Evolutionary conservation across 2,888 invertebrate species (phyloP), one percentile per base, ranked within the genome.

Genomic region (Hirtodrosophila alboralis): DNA sequence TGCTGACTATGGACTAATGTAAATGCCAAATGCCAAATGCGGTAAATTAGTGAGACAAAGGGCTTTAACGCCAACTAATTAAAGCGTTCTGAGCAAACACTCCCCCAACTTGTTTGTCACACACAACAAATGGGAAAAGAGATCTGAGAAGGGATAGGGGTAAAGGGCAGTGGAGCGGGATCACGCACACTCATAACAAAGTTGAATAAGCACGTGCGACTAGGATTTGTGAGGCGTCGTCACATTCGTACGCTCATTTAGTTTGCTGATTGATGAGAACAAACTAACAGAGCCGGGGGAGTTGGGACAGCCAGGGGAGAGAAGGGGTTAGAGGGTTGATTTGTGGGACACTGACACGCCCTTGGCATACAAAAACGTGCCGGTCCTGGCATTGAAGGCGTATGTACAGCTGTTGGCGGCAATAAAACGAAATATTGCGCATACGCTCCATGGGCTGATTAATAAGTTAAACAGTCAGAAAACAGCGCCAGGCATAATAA

Each of bases 31-130:
- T n/a, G n/a, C 51, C 52, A 49, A 81, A 61, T 71, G 66, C 64
- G 85, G 71, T 67, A 83, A 79, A 85, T 79, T 85, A 85, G 85
- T 85, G 57, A 60, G 63, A 85, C 85, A 81, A 67, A 65, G 59
- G 45, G 44, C 52, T 36, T 16, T 27, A 27, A 21, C 65, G 26
- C 27, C 12, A 78, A 71, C 85, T 79, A 85, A 79, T 85, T 79
- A 85, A 85, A 85, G 75, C 65, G 41, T 65, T 75, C 79, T 72
- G 73, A 72, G 60, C 60, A 40, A 69, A 72, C 73, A 69, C 49
- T 58, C 38, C 31, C 21, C 28, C 18, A 45, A 12, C 21, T 18
- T 37, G 30, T 26, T 18, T 37, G 30, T 26, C 23, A 12, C 49
- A 56, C 18, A 12, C 18, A 45, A 21, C 28, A 30, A 41, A 33